These are phyloP conservation scores for Tetrao urogallus DNA, from an alignment of 2,113 vertebrate species.

Conservation along the genomic window DNA sequence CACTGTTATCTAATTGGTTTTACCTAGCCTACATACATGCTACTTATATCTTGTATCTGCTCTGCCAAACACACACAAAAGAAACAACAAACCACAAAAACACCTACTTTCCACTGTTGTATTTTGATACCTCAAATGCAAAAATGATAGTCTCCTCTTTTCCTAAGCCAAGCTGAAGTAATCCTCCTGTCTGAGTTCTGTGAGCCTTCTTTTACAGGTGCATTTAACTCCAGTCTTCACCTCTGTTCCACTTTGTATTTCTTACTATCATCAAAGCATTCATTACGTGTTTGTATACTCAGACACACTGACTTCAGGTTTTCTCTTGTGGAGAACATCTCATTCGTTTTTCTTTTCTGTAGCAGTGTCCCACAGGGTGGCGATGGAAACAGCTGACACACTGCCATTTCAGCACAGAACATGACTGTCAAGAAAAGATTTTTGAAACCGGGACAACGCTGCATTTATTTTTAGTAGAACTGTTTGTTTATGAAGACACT, in stretches of 20 bases:
- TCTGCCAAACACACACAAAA: neutral
- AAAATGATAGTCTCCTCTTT: neutral
- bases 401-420: neutral
- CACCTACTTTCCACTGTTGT: neutral
- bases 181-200: neutral
- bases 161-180: neutral
- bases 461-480: neutral
- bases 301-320: neutral
- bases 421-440: neutral
- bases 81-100: neutral
- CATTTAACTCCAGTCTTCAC: neutral
- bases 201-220: neutral
- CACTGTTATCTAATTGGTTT: neutral
- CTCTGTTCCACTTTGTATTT: neutral
- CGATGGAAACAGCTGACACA: neutral
- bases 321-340: neutral
- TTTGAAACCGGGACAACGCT: neutral
- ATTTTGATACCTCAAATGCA: neutral
- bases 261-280: neutral
- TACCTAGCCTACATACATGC: neutral
- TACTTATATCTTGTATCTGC: neutral
- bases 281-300: neutral
- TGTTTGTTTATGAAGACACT: neutral
- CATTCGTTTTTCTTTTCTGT: neutral
- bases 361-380: accelerated